Evolutionary conservation across 2,113 vertebrate species (phyloP), one percentile per base, ranked within the genome.

Genomic region (Limnothrissa miodon): DNA sequence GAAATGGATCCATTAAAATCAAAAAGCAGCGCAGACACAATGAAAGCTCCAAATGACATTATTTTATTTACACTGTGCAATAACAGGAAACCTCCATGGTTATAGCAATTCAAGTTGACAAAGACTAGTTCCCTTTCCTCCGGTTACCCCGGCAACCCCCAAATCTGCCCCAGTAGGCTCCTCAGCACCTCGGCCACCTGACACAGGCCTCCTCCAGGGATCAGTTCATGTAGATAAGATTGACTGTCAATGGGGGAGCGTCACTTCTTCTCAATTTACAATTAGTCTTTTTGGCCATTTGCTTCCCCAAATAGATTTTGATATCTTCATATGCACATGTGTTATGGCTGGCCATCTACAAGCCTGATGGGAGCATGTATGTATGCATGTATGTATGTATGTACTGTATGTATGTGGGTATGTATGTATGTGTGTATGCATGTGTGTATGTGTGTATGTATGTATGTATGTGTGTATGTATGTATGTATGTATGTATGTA

Each of bases 31-130:
- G 46, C 48, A 80, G 59, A 33, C 78, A 46, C 78, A 51, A 70
- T 66, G 78, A 80, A 29, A 81, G 80, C 82, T 84, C 88, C 84
- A 84, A 80, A 79, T 80, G 45, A 48, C 21, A 45, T 15, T 53
- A 66, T 78, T 82, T 83, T 90, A 89, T 90, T 90, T 90, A 87
- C 86, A 87, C 84, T 90, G 89, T 89, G 89, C 89, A 90, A 90
- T 84, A 88, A 86, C 85, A 78, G 86, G 83, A 85, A 83, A 84
- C 81, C 87, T 86, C 86, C 83, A 85, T 83, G 83, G 81, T 85
- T 85, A 80, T 82, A 88, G 85, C 84, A 89, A 81, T 81, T 87
- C 87, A 88, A 88, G 81, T 85, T 86, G 84, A 89, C 84, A 85
- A 59, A 82, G 51, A 48, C 84, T 42, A 62, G 86, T 85, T 85